These are phyloP conservation scores for Nephrotoma guestfalica DNA, from an alignment of 2,888 invertebrate species.

Conservation along the genomic window DNA sequence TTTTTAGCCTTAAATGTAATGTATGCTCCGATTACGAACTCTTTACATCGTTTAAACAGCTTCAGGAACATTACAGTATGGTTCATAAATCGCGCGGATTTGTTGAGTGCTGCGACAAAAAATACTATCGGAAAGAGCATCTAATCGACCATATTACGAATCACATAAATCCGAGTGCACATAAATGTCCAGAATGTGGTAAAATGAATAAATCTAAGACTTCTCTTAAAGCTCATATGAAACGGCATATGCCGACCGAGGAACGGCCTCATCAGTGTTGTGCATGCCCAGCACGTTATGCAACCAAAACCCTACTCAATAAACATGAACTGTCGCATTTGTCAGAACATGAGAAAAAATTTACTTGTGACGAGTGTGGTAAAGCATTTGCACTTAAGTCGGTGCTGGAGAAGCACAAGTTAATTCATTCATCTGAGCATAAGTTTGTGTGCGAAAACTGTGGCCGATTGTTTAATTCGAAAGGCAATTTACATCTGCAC, in stretches of 20 bases:
- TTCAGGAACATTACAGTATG: not conserved
- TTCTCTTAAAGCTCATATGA: not conserved
- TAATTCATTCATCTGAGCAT: not conserved
- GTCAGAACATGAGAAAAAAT: not conserved
- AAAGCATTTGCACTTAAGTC: not conserved
- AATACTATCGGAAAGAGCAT: not conserved
- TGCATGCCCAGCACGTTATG: not conserved
- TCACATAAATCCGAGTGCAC: not conserved
- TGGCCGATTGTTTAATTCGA: not conserved
- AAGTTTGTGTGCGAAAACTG: not conserved
- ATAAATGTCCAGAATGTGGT: not conserved
- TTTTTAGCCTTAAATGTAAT: not conserved
- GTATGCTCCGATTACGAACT: not conserved
- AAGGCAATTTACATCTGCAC: not conserved
- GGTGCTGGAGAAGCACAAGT: not conserved
- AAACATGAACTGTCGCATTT: not conserved
- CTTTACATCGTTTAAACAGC: not conserved
- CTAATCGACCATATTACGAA: not conserved
- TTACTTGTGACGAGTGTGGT: not conserved
- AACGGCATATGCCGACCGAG: not conserved
- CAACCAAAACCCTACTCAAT: not conserved
- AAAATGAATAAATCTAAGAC: not conserved
- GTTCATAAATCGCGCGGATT: not conserved
- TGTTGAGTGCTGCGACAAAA: not conserved
- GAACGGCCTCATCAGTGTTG: not conserved